Base-by-base conservation (phyloP, 1,140 invertebrate genomes). In the Listronotus bonariensis region DNA sequence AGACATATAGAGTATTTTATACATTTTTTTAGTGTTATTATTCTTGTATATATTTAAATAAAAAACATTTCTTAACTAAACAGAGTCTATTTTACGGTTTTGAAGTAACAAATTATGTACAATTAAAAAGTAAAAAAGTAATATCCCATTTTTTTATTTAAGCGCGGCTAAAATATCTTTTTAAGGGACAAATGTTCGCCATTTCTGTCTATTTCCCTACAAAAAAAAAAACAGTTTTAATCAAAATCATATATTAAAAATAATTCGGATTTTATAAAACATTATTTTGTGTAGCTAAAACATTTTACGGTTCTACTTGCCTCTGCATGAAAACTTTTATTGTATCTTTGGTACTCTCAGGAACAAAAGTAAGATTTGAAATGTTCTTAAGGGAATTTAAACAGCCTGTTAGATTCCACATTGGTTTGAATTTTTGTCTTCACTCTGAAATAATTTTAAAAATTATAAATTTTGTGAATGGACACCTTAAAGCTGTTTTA, bases 351-450 rank as follows among this genome's bases (percentile, higher is more conserved):
- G 85, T 83, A 68, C 81, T 79, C 49, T 77, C 71, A 10, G 82
- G 79, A 54, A 88, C 82, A 61, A 81, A 82, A 64, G 83, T 81
- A 65, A 74, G 79, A 42, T 79, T 80, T 7, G 80, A 68, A 5
- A 85, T 72, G 71, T 81, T 79, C 61, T 85, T 81, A 2, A 89
- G 69, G 1, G 82, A 85, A 68, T 80, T 81, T 31, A 84, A 81
- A 69, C 87, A 88, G 58, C 80, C 82, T 40, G 85, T 82, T 11
- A 86, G 67, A 72, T 88, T 82, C 80, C 86, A 87, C 14, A 81
- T 74, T 5, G 83, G 77, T 73, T 81, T 84, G 32, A 78, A 80
- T 9, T 62, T 76, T 85, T 84, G 69, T 87, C 82, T 78, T 88
- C 87, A 68, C 81, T 78, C 80, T 86, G 48, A 46, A 80, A 77